A percentile compares a stretch with the other conserved stretches of the same genome.
phyloP scores from a whole-genome alignment of 2,113 vertebrate species.

The Osmerus mordax region DNA sequence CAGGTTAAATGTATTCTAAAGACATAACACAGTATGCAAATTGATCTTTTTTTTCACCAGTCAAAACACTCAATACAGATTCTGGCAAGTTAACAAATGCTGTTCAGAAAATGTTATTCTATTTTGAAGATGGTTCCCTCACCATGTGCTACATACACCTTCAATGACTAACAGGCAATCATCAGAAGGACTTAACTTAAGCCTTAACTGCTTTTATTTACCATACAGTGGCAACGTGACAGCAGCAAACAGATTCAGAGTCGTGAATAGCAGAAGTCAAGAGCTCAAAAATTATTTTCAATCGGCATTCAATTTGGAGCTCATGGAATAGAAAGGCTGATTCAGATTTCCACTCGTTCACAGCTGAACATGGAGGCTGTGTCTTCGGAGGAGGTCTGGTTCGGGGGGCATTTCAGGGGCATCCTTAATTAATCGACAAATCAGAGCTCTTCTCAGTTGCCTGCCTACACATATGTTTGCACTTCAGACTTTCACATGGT shows the following conservation, averaged over 20 bases:
- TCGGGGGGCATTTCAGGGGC: conserved; percentile 54
- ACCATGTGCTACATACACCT: conserved; percentile 4
- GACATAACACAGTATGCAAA: too few relatives aligned
- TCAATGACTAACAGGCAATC: conserved; percentile 28
- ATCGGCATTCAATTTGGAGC: conserved; percentile 96
- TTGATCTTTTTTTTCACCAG: too few relatives aligned
- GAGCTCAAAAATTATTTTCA: conserved; percentile 97
- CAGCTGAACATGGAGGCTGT: conserved; percentile 88
- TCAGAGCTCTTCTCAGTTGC: conserved; percentile 83
- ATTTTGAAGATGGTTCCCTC: neutral
- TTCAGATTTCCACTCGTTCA: conserved; percentile 94
- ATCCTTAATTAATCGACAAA: conserved; percentile 93
- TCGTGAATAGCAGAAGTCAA: conserved; percentile 93
- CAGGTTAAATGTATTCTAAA: too few relatives aligned
- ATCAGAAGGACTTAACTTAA: conserved; percentile 44
- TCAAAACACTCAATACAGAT: too few relatives aligned
- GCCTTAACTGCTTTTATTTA: conserved; percentile 76
- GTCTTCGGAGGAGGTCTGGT: conserved; percentile 85
- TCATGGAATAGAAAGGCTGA: conserved; percentile 90
- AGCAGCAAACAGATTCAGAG: conserved; percentile 76
- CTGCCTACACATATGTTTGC: conserved; percentile 90
- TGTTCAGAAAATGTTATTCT: neutral
- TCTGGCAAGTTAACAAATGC: too few relatives aligned
- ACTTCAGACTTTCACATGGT: conserved; percentile 87
- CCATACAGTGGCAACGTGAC: conserved; percentile 82